Evolutionary conservation across 2,113 vertebrate genomes (phyloP).

Genomic region (Heptranchias perlo): DNA sequence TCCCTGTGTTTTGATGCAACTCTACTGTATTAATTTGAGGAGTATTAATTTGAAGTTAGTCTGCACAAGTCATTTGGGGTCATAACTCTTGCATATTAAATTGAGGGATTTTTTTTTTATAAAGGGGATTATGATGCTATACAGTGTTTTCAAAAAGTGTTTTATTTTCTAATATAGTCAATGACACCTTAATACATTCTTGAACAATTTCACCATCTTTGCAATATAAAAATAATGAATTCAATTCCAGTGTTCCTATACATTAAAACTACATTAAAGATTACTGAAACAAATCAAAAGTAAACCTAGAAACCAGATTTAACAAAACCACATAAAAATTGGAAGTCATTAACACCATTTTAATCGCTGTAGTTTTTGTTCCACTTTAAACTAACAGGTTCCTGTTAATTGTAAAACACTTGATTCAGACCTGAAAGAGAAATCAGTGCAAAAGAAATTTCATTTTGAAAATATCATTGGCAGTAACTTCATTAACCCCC

Average conservation of each 20-base stretch:
- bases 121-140: too few species aligned
- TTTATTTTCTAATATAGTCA: background rate
- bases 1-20: too few species aligned
- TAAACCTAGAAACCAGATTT: background rate
- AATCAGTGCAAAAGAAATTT: conserved; percentile 11
- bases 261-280: background rate
- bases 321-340: background rate
- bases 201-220: background rate
- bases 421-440: background rate
- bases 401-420: background rate
- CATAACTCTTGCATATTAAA: too few species aligned
- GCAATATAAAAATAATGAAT: background rate
- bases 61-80: too few species aligned
- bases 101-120: too few species aligned
- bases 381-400: background rate
- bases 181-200: background rate
- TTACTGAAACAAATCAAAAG: background rate
- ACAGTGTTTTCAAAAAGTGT: too few species aligned
- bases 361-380: background rate
- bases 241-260: background rate
- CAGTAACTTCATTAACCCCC: background rate
- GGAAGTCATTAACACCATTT: background rate
- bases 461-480: background rate
- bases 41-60: too few species aligned
- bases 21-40: too few species aligned